Evolutionary conservation across 1,140 invertebrate genomes (phyloP).

Genomic region (Cardiocondyla obscurior): DNA sequence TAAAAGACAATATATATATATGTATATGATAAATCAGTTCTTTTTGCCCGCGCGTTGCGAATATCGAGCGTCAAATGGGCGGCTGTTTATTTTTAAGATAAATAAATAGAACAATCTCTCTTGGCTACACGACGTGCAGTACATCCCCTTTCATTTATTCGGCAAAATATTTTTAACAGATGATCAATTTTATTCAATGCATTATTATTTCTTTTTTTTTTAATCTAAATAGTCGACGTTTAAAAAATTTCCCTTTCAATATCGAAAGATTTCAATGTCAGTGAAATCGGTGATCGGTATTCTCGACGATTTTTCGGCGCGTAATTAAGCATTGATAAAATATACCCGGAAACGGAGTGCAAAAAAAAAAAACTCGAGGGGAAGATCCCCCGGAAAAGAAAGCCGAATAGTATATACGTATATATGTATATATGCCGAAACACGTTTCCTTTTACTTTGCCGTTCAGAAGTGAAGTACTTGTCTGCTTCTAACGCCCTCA

Average conservation of each 20-base stretch:
- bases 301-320: neutral
- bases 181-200: neutral
- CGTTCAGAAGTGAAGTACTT: slow-evolving; percentile 20
- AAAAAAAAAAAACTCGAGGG: neutral
- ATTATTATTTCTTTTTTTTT: no score
- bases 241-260: neutral
- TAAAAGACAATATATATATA: no score
- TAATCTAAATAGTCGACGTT: neutral
- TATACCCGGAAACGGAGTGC: neutral
- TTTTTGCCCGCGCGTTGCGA: slow-evolving; percentile 2
- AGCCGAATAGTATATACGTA: neutral
- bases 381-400: neutral
- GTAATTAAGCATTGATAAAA: neutral
- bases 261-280: neutral
- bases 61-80: slow-evolving; percentile 11
- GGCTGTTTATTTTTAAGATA: slow-evolving; percentile 45
- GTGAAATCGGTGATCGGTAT: neutral
- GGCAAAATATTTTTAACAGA: neutral
- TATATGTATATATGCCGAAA: neutral
- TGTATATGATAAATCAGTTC: slow-evolving; percentile 30
- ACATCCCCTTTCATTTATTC: neutral
- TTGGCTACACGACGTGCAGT: neutral
- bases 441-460: slow-evolving; percentile 14
- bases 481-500: neutral
- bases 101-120: slow-evolving; percentile 19